Conservation (phyloP, 2,888 invertebrate genomes). For the Salpingus planirostris region DNA sequence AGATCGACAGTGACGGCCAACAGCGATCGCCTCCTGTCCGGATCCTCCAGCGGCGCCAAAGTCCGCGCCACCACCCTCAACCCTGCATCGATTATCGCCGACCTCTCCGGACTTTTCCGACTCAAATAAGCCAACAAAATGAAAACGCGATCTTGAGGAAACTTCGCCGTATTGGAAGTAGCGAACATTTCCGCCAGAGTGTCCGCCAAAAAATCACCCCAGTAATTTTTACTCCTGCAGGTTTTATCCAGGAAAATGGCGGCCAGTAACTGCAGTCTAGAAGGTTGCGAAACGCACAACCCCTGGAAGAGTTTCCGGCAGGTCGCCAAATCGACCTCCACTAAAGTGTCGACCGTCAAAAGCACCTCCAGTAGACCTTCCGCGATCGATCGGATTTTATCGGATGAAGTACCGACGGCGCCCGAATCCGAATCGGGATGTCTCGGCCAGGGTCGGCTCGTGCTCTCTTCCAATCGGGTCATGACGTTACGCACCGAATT, state of each 20-base stretch:
- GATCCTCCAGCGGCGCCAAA: conserved; percentile 42
- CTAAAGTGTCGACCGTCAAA: conserved; percentile 40
- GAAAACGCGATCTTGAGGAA: conserved; percentile 83
- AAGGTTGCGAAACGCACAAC: conserved; percentile 68
- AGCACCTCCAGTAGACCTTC: conserved; percentile 77
- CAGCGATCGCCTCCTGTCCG: conserved; percentile 34
- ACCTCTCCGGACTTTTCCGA: conserved; percentile 63
- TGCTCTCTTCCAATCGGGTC: conserved; percentile 56
- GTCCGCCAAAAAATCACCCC: conserved; percentile 84
- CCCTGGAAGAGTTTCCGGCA: conserved; percentile 62
- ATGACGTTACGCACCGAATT: conserved; percentile 75
- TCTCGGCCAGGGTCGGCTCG: conserved; percentile 6
- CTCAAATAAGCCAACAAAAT: conserved; percentile 80
- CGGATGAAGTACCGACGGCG: conserved; percentile 60
- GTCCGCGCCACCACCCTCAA: conserved; percentile 51
- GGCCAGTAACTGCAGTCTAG: conserved; percentile 68
- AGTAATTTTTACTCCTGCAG: conserved; percentile 50
- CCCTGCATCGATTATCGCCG: conserved; percentile 55
- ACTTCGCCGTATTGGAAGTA: conserved; percentile 66
- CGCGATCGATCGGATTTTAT: conserved; percentile 73
- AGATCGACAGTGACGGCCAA: conserved; percentile 54
- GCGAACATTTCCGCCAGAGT: conserved; percentile 72
- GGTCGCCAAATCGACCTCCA: conserved; percentile 36
- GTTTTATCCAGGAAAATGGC: conserved; percentile 66
- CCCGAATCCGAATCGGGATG: conserved; percentile 9